A percentile compares a stretch with the other conserved stretches of the same genome.
phyloP scores from a whole-genome alignment of 2,888 invertebrate species.

The Labia minor region DNA sequence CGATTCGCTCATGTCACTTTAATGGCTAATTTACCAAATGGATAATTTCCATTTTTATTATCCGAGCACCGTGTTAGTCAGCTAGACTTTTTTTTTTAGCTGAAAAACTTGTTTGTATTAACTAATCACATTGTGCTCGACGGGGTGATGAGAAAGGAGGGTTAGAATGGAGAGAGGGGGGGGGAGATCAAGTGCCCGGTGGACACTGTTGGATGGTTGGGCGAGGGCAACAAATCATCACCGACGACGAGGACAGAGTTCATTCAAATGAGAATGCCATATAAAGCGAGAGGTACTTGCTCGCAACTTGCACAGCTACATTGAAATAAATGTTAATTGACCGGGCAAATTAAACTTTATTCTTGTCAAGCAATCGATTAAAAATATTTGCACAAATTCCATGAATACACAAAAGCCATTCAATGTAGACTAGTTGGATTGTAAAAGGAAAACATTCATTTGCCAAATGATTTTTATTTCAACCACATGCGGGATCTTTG shows the following conservation, averaged over 20 bases:
- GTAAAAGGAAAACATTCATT: background rate
- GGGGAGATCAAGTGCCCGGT: background rate
- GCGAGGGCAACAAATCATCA: background rate
- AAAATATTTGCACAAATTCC: constrained; percentile 2
- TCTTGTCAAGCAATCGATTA: constrained; percentile 13
- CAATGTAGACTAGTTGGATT: background rate
- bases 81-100: background rate
- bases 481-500: background rate
- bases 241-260: background rate
- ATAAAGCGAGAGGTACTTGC: background rate
- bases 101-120: constrained; percentile 5
- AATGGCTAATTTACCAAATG: constrained; percentile 13
- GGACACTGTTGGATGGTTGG: background rate
- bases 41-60: constrained; percentile 13
- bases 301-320: background rate
- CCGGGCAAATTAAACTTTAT: background rate
- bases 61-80: constrained; percentile 7
- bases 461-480: background rate
- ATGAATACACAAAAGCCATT: background rate
- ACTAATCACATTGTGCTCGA: background rate
- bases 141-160: too few species aligned
- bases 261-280: background rate
- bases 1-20: background rate
- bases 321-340: background rate
- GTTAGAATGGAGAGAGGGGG: too few species aligned